Conservation (phyloP, 2,113 vertebrate genomes). For the Nematolebias whitei region DNA sequence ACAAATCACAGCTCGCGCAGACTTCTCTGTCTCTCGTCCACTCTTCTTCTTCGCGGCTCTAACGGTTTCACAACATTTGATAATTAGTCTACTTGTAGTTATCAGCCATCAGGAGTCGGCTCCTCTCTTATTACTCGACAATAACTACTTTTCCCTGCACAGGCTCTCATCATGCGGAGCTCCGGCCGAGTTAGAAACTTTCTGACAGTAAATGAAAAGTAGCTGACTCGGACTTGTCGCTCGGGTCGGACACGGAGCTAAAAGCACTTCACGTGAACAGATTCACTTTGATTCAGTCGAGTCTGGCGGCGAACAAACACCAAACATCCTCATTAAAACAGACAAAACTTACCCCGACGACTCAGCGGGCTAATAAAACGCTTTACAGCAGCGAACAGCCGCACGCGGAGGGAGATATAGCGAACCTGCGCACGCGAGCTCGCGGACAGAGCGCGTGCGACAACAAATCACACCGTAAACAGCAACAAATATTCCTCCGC, state of each 20-base stretch:
- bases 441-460: conserved; percentile 73
- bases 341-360: conserved; percentile 74
- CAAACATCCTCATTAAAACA: conserved; percentile 35
- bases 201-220: conserved; percentile 53
- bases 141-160: not conserved
- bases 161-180: conserved; percentile 17
- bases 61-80: no score
- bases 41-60: not conserved
- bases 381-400: conserved; percentile 53
- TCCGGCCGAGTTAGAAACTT: conserved; percentile 51
- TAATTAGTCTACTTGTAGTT: no score
- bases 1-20: conserved; percentile 76
- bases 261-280: no score
- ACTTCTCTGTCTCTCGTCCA: conserved; percentile 37
- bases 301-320: conserved; percentile 25
- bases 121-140: no score
- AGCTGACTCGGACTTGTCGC: no score
- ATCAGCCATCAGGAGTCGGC: no score
- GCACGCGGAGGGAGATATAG: conserved; percentile 61
- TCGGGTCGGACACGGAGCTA: not conserved
- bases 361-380: not conserved
- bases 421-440: conserved; percentile 66
- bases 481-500: conserved; percentile 78
- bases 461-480: conserved; percentile 78
- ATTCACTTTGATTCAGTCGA: no score